Evolutionary conservation across 2,113 vertebrate species (phyloP).

Genomic region (Ailurus styani): DNA sequence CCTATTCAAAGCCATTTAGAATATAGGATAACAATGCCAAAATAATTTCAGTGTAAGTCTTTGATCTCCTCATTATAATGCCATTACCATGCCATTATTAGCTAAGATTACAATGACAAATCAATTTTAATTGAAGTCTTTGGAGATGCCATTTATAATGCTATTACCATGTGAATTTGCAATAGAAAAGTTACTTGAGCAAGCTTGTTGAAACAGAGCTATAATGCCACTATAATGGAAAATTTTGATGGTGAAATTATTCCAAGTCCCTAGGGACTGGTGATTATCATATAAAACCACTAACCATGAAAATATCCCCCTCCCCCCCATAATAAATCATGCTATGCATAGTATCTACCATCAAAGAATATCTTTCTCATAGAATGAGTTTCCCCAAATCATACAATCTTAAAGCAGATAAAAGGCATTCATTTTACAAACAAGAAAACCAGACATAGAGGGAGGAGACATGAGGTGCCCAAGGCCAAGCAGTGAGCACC

Average conservation of each 20-base stretch:
- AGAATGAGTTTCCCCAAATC: slow-evolving; percentile 12
- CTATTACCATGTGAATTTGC: slow-evolving; percentile 58
- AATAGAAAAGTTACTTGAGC: slow-evolving; percentile 70
- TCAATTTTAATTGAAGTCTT: slow-evolving; percentile 72
- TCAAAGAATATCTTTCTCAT: slow-evolving; percentile 50
- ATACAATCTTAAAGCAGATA: not conserved
- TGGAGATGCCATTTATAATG: slow-evolving; percentile 64
- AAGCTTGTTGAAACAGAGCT: slow-evolving; percentile 70
- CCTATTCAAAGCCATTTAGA: slow-evolving; percentile 61
- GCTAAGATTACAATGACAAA: slow-evolving; percentile 67
- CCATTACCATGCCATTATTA: slow-evolving; percentile 74
- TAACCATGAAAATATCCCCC: slow-evolving; percentile 36
- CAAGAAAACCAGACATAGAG: not conserved
- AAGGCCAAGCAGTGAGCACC: not conserved
- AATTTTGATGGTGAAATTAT: slow-evolving; percentile 73
- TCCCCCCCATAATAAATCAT: slow-evolving; percentile 37
- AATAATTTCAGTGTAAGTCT: slow-evolving; percentile 69
- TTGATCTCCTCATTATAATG: slow-evolving; percentile 74
- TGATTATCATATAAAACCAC: slow-evolving; percentile 69
- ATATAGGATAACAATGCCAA: slow-evolving; percentile 61
- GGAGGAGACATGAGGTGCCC: not conserved
- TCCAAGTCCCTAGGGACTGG: slow-evolving; percentile 43
- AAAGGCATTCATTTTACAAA: not conserved
- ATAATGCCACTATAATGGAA: slow-evolving; percentile 65
- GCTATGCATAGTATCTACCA: slow-evolving; percentile 50